These are phyloP conservation scores for Apostichopus leukothele DNA, from an alignment of 53 echinoderm and acorn worm genomes.

Conservation along the genomic window DNA sequence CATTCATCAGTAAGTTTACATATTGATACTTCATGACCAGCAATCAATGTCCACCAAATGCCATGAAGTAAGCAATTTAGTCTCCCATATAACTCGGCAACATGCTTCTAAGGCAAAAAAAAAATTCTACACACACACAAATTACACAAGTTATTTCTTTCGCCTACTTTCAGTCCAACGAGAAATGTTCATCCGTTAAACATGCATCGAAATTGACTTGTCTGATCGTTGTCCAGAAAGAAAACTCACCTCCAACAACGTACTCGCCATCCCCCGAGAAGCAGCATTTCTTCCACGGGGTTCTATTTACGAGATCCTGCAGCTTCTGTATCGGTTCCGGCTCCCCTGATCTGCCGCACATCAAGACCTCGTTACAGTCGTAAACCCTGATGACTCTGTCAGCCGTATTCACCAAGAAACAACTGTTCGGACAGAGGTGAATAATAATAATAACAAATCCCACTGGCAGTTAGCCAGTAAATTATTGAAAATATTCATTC, in stretches of 20 bases:
- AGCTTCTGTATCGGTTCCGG: slow-evolving; percentile 99
- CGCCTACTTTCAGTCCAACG: no score
- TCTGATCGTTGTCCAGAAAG: no score
- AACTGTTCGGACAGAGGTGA: slow-evolving; percentile 52
- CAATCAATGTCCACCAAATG: no score
- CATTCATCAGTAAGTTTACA: no score
- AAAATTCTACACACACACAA: neutral
- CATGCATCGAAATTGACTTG: no score
- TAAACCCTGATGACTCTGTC: slow-evolving; percentile 96
- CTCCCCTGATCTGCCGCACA: slow-evolving; percentile 91
- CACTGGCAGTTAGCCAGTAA: no score
- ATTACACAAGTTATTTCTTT: no score
- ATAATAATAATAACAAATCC: neutral
- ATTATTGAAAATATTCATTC: no score
- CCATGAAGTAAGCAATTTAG: no score
- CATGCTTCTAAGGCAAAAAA: neutral
- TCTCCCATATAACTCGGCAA: no score
- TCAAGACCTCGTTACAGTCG: slow-evolving; percentile 90
- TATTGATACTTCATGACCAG: no score
- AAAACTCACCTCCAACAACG: slow-evolving; percentile 87
- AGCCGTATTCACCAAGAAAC: slow-evolving; percentile 95
- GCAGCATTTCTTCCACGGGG: slow-evolving; percentile 99
- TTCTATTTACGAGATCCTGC: slow-evolving; percentile 95
- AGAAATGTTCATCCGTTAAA: no score
- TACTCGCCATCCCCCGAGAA: slow-evolving; percentile 99